Evolutionary conservation across 2,113 vertebrate genomes (phyloP).

Genomic region (Albula glossodonta): DNA sequence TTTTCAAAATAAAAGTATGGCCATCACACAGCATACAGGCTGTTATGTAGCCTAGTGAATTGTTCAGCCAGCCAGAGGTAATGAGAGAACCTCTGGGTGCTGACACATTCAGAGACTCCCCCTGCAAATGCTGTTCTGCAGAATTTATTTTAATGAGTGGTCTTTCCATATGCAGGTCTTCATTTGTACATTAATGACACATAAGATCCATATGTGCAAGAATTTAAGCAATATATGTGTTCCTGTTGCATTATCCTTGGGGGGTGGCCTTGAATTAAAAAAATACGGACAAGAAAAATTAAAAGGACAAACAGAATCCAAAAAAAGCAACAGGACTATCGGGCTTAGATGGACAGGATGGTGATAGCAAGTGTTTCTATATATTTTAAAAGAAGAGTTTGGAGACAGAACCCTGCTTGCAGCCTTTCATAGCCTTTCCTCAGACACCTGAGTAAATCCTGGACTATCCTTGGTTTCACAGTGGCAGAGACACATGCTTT

Average conservation of each 20-base stretch:
- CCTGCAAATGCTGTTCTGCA: background rate
- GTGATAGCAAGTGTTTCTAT: too few species aligned
- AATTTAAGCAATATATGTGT: background rate
- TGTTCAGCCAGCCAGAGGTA: background rate
- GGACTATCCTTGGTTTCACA: background rate
- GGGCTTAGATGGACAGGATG: too few species aligned
- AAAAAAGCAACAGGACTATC: too few species aligned
- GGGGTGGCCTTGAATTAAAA: background rate
- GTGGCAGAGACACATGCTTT: too few species aligned
- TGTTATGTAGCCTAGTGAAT: background rate
- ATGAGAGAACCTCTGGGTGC: background rate
- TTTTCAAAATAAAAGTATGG: background rate
- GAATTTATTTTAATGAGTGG: background rate
- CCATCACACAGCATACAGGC: background rate
- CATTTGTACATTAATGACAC: background rate
- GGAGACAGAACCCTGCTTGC: background rate
- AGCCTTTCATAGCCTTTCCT: background rate
- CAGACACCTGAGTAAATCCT: background rate
- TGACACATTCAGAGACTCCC: background rate
- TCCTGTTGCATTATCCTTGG: background rate
- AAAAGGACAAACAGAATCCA: background rate
- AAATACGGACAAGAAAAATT: background rate
- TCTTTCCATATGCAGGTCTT: background rate
- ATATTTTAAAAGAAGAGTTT: too few species aligned
- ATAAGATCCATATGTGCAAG: background rate